Conservation (phyloP, 2,113 vertebrate genomes). For the Notothenia rossii region DNA sequence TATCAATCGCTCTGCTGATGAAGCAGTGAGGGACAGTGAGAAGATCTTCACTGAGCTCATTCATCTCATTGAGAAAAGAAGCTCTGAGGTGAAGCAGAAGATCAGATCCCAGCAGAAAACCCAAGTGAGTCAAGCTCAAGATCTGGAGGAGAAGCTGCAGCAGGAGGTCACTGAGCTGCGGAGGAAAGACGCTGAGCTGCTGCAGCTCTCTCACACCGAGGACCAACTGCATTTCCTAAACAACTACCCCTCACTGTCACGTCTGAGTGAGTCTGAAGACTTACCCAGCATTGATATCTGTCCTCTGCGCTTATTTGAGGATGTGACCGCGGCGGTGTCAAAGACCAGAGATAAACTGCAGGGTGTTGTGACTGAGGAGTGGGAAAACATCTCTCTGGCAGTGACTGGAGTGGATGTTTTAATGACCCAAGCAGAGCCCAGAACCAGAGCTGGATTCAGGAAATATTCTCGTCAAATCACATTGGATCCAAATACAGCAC, state of each 20-base stretch:
- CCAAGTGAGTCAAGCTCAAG: constrained; percentile 1
- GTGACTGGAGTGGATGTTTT: not conserved
- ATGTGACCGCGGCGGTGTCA: not conserved
- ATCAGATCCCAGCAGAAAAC: not conserved
- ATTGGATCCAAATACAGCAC: constrained; percentile 1
- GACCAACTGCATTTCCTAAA: constrained; percentile 40
- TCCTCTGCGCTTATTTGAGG: not conserved
- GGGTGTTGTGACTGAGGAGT: constrained; percentile 12
- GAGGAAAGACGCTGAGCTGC: constrained; percentile 23
- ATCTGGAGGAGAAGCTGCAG: constrained; percentile 6
- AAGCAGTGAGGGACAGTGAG: not conserved
- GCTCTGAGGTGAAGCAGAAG: constrained; percentile 8
- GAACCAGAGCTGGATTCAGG: constrained; percentile 5
- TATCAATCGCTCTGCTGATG: constrained; percentile 7
- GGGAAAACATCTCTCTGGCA: not conserved
- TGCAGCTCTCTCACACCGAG: not conserved
- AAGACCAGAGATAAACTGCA: constrained; percentile 6
- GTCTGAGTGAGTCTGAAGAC: not conserved
- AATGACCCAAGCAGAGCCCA: not conserved
- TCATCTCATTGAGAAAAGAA: not conserved
- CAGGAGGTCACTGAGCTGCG: constrained; percentile 28
- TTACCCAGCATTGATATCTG: not conserved
- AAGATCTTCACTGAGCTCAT: constrained; percentile 4
- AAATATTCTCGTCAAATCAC: not conserved
- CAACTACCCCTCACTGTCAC: not conserved